A percentile compares a stretch with the other conserved stretches of the same genome.
These are phyloP conservation scores for Hucho hucho DNA, from an alignment of 2,113 vertebrate species.

Conservation along the genomic window DNA sequence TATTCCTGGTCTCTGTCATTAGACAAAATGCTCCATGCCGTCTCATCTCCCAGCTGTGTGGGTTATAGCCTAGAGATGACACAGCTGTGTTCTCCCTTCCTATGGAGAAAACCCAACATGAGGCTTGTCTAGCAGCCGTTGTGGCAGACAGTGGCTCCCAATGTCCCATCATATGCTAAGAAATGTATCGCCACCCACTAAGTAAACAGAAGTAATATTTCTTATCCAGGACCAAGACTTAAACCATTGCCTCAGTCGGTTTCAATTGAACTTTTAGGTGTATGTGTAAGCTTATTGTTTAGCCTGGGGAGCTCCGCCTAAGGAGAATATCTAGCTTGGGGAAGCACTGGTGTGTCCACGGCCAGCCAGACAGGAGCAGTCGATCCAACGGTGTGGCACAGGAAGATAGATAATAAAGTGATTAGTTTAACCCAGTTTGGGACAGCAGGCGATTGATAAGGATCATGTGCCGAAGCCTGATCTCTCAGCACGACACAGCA, in stretches of 20 bases:
- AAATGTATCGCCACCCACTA: not conserved
- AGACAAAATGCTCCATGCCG: not conserved
- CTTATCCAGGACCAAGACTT: too few species aligned
- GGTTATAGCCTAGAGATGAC: not conserved
- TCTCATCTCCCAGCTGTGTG: not conserved
- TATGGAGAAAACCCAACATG: not conserved
- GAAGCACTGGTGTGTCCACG: too few species aligned
- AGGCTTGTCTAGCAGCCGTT: not conserved
- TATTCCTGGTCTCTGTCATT: not conserved
- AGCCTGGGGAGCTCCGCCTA: too few species aligned
- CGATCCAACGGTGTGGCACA: not conserved
- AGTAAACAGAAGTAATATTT: not conserved
- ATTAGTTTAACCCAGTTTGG: conserved; percentile 24
- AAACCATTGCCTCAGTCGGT: too few species aligned
- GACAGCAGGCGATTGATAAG: conserved; percentile 10
- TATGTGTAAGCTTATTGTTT: too few species aligned
- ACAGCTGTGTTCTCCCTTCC: not conserved
- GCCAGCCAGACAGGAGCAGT: conserved; percentile 72
- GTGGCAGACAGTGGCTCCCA: not conserved
- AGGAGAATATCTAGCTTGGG: too few species aligned
- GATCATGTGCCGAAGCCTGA: not conserved
- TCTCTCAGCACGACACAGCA: not conserved
- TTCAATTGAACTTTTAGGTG: too few species aligned
- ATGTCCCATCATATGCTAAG: not conserved
- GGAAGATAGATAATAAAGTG: conserved; percentile 45